Base-by-base conservation (phyloP, 1,140 invertebrate genomes). In the Oryctes rhinoceros region DNA sequence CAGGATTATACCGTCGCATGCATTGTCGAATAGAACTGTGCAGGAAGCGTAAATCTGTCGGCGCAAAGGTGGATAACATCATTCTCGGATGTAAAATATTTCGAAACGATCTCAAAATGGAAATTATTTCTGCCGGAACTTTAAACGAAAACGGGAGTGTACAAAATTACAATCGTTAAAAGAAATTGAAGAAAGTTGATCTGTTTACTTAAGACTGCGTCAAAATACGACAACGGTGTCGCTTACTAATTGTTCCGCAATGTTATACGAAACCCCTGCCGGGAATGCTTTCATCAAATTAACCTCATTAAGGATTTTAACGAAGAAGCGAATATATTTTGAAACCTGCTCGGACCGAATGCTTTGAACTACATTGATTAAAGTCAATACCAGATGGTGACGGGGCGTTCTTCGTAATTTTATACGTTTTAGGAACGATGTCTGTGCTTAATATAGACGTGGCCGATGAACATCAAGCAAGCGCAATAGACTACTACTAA, bases 141-240 rank as follows among this genome's bases (percentile, higher is more conserved):
- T 44, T 44, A 44, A 4, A 44, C 4, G 49, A 13, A 53, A 53
- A 53, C 49, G 9, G 13, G 13, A 18, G 49, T 10, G n/a, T 53
- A 53, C 13, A 53, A 53, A 53, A 53, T 53, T 53, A 53, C 49
- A 53, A 53, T 53, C 49, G 13, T 18, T 53, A 53, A 53, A 53
- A 53, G 13, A 4, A 4, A 53, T 13, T 4, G 11, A 18, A 4
- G 49, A 18, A 53, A 53, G 11, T 4, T 18, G 49, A 53, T 53
- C 49, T 53, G 49, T 53, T 13, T 13, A 15, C n/a, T 53, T 53
- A 0, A 53, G n/a, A 53, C 13, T 53, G 11, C n/a, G 49, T 53
- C n/a, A 53, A 15, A 53, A 53, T 53, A 18, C n/a, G 13, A 53
- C 13, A 53, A 18, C 11, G 49, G 49, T 53, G n/a, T 53, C 49